Evolutionary conservation across 1,140 invertebrate genomes (phyloP).

Genomic region (Hermatobates lingyangjiaoensis): DNA sequence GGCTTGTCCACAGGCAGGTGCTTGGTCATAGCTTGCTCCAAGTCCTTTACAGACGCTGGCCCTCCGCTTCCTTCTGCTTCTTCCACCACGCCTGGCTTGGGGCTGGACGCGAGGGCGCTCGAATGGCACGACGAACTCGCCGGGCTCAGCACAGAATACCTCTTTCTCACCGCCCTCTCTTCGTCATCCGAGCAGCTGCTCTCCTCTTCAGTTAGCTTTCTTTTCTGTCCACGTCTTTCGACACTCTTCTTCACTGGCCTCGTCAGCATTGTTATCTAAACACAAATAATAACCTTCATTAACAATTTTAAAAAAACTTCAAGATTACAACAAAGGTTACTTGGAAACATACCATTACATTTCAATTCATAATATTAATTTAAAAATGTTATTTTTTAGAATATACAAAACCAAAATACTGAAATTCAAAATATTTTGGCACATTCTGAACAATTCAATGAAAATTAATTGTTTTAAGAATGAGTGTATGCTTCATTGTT

Average conservation of each 20-base stretch:
- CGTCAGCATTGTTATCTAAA: slow-evolving; percentile 10
- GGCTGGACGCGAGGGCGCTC: slow-evolving; percentile 24
- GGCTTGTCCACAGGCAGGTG: slow-evolving; percentile 66
- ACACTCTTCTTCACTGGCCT: slow-evolving; percentile 15
- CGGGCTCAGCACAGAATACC: slow-evolving; percentile 32
- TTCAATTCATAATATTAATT: too few relatives aligned
- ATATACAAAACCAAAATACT: too few relatives aligned
- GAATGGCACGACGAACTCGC: slow-evolving; percentile 38
- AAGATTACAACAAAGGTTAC: too few relatives aligned
- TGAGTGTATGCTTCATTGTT: too few relatives aligned
- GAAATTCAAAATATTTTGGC: too few relatives aligned
- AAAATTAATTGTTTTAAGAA: too few relatives aligned
- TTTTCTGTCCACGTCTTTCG: slow-evolving; percentile 28
- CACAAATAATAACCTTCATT: neutral
- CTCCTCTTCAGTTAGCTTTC: slow-evolving; percentile 31
- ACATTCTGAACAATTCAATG: too few relatives aligned
- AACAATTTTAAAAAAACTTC: too few relatives aligned
- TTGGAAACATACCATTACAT: too few relatives aligned
- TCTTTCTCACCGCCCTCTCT: slow-evolving; percentile 23
- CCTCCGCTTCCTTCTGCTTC: slow-evolving; percentile 21
- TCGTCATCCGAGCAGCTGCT: slow-evolving; percentile 34
- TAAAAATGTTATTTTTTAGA: too few relatives aligned
- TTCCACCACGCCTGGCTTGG: slow-evolving; percentile 22
- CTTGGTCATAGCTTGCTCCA: slow-evolving; percentile 92
- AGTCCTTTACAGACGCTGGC: slow-evolving; percentile 61